Conservation (phyloP, 2,113 vertebrate species). For the Peromyscus maniculatus region DNA sequence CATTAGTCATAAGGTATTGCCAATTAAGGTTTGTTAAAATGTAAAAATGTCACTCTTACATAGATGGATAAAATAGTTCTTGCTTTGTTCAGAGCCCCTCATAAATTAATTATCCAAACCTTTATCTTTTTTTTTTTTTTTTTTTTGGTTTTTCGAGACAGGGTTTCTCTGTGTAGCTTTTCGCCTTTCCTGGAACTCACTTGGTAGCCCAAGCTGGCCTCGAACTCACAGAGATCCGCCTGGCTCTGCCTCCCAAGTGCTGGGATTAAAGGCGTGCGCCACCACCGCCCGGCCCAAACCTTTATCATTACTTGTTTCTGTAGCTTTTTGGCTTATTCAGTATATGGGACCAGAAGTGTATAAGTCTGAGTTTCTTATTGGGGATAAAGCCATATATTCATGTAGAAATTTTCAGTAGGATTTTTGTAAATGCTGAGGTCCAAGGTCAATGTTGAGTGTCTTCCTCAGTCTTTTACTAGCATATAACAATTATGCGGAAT, state of each 20-base stretch:
- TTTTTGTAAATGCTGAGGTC: background rate
- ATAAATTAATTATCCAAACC: background rate
- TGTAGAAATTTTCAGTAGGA: constrained; percentile 7
- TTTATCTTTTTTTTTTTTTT: too few relatives aligned
- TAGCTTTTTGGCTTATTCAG: constrained; percentile 27
- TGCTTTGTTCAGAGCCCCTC: constrained; percentile 48
- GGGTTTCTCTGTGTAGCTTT: too few relatives aligned
- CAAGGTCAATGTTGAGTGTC: background rate
- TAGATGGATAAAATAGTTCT: constrained; percentile 31
- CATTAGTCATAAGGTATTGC: background rate
- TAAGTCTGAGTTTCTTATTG: constrained; percentile 25
- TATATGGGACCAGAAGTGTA: background rate
- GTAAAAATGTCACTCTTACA: constrained; percentile 11
- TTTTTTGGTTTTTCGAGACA: too few relatives aligned
- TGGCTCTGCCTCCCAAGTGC: too few relatives aligned
- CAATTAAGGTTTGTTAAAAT: constrained; percentile 44
- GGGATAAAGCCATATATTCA: constrained; percentile 26
- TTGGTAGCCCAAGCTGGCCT: too few relatives aligned
- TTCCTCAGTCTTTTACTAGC: background rate
- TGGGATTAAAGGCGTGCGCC: too few relatives aligned
- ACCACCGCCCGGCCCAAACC: too few relatives aligned
- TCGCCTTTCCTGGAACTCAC: too few relatives aligned
- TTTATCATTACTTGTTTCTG: constrained; percentile 27
- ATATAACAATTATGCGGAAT: background rate
- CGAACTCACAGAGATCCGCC: too few relatives aligned